Conservation (phyloP, 2,113 vertebrate genomes). For the Collichthys lucidus region DNA sequence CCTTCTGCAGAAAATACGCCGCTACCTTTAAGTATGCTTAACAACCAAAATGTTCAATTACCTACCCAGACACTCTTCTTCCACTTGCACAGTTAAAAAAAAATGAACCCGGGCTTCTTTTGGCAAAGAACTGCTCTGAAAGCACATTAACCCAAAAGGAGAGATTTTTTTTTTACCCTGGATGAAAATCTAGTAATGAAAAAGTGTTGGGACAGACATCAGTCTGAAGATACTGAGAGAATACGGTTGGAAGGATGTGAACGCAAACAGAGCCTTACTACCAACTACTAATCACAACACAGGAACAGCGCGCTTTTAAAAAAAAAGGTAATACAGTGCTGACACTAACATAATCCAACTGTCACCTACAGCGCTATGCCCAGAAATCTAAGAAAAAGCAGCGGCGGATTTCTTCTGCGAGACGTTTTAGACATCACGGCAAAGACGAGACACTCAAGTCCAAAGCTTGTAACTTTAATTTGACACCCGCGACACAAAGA, state of each 20-base stretch:
- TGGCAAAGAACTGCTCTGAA: constrained; percentile 10
- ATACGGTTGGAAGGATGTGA: not conserved
- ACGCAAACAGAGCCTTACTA: not conserved
- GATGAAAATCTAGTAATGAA: not conserved
- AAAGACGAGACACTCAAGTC: not conserved
- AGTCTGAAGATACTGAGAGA: not conserved
- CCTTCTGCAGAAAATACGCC: not conserved
- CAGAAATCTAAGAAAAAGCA: not conserved
- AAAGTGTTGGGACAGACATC: not conserved
- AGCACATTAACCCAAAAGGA: not conserved
- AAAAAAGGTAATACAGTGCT: not conserved
- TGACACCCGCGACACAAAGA: not conserved
- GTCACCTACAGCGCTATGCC: not conserved
- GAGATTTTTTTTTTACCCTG: not conserved
- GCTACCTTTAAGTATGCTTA: constrained; percentile 23
- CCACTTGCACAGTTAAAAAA: constrained; percentile 7
- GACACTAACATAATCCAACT: not conserved
- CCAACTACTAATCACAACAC: not conserved
- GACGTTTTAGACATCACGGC: not conserved
- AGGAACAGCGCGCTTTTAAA: not conserved
- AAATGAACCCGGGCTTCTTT: not conserved
- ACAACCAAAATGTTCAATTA: constrained; percentile 35
- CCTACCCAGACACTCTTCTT: constrained; percentile 13
- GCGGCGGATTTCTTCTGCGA: not conserved
- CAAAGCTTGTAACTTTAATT: not conserved